Percentiles rank a stretch among this genome's conserved stretches.
phyloP scores from a whole-genome alignment of 2,888 invertebrate genomes.

The Chouioia cunea region DNA sequence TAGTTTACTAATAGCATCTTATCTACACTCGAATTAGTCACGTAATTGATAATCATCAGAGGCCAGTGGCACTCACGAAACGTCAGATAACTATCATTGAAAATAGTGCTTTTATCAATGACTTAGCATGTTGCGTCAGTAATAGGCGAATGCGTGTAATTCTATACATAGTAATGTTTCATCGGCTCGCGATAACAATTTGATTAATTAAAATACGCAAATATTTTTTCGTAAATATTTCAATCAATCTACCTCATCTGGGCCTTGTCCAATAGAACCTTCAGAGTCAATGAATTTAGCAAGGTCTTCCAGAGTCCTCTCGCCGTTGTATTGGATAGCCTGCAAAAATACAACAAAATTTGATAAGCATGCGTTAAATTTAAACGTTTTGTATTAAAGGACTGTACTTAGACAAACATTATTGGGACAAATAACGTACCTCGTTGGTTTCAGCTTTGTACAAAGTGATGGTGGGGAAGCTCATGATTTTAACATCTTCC shows the following conservation, averaged over 20 bases:
- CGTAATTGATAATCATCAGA: neutral
- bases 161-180: neutral
- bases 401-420: constrained; percentile 9
- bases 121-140: constrained; percentile 8
- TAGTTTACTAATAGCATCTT: neutral
- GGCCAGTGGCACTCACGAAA: constrained; percentile 3
- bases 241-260: constrained; percentile 74
- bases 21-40: neutral
- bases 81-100: neutral
- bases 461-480: constrained; percentile 94
- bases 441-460: constrained; percentile 95
- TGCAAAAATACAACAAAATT: constrained; percentile 54
- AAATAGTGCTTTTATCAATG: constrained; percentile 11
- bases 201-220: constrained; percentile 12
- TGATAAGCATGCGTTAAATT: no score
- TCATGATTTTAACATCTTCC: constrained; percentile 93
- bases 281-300: constrained; percentile 93
- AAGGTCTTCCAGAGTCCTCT: constrained; percentile 93
- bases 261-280: constrained; percentile 83
- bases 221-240: constrained; percentile 27
- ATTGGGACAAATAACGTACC: constrained; percentile 64
- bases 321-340: constrained; percentile 93
- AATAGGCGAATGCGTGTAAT: constrained; percentile 4
- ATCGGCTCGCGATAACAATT: constrained; percentile 12
- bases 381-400: constrained; percentile 10